Conservation (phyloP, 1,140 invertebrate genomes). For the Tetramorium simillimum region DNA sequence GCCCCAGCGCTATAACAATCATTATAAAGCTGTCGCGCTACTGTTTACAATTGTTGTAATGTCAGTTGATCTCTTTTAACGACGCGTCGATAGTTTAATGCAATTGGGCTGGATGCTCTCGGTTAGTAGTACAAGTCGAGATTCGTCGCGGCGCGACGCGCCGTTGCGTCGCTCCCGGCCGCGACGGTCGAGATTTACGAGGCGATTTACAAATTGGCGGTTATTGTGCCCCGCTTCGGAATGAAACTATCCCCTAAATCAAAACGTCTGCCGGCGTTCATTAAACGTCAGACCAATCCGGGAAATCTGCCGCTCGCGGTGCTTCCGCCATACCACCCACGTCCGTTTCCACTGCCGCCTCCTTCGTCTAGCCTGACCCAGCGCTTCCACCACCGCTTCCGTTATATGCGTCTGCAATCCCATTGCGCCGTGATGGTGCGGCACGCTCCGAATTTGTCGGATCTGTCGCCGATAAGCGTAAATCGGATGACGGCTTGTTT, state of each 20-base stretch:
- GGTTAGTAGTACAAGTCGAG: slow-evolving; percentile 56
- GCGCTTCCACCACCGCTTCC: slow-evolving; percentile 23
- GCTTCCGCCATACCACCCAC: slow-evolving; percentile 32
- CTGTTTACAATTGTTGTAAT: slow-evolving; percentile 60
- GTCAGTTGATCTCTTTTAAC: slow-evolving; percentile 62
- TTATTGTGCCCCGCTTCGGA: slow-evolving; percentile 84
- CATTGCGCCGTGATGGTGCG: neutral
- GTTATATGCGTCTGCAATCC: slow-evolving; percentile 42
- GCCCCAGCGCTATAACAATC: neutral
- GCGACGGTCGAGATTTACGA: slow-evolving; percentile 82
- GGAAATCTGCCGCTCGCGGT: slow-evolving; percentile 73
- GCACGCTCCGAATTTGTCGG: slow-evolving; percentile 61
- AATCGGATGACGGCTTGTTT: slow-evolving; percentile 74
- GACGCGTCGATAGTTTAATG: slow-evolving; percentile 81
- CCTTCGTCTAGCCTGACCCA: slow-evolving; percentile 12
- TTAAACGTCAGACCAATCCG: slow-evolving; percentile 82
- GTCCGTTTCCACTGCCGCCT: slow-evolving; percentile 22
- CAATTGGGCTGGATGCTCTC: slow-evolving; percentile 75
- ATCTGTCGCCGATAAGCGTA: slow-evolving; percentile 70
- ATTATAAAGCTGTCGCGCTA: slow-evolving; percentile 38
- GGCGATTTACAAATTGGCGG: slow-evolving; percentile 85
- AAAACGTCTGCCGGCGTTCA: slow-evolving; percentile 84
- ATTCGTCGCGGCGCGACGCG: slow-evolving; percentile 22
- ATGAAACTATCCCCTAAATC: slow-evolving; percentile 85
- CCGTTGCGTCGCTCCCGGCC: slow-evolving; percentile 54